Evolutionary conservation across 2,797 vertebrate species (phyloP).

Genomic region (Poeciliopsis turneri): DNA sequence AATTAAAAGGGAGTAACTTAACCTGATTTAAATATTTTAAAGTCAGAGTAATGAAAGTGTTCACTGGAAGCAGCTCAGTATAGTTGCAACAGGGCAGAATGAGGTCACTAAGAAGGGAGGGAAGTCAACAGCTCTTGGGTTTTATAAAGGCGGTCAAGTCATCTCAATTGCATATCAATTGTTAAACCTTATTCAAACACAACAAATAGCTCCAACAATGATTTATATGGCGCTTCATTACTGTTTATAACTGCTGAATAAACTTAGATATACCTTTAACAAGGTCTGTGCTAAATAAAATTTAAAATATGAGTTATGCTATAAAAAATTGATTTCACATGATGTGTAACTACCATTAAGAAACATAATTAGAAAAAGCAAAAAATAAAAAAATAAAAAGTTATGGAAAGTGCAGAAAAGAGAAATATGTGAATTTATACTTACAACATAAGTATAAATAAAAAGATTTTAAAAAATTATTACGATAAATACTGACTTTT

Average conservation of each 20-base stretch:
- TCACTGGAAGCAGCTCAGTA: conserved; percentile 24
- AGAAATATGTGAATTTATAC: background rate
- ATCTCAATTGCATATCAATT: conserved; percentile 13
- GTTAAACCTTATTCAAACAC: conserved; percentile 30
- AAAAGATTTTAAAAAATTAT: background rate
- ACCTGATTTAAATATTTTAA: conserved; percentile 33
- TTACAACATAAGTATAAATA: too few species aligned
- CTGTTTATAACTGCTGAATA: conserved; percentile 25
- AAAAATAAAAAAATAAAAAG: background rate
- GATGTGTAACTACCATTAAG: background rate
- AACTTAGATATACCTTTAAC: conserved; percentile 32
- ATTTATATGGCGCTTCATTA: conserved; percentile 13
- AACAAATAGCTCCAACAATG: conserved; percentile 34
- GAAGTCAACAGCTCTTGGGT: conserved; percentile 5
- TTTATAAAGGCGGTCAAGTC: conserved; percentile 21
- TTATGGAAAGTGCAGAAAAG: background rate
- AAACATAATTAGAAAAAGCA: background rate
- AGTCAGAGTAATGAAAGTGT: conserved; percentile 33
- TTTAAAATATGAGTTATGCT: background rate
- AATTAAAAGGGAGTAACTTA: conserved; percentile 14
- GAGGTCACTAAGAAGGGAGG: conserved; percentile 27
- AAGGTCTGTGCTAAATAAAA: background rate
- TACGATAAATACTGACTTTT: background rate
- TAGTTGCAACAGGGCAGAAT: conserved; percentile 26
- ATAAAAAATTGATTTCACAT: background rate